Percentiles rank a stretch among this genome's conserved stretches.
Evolutionary conservation across 2,797 vertebrate genomes (phyloP).

Genomic region (Cryptoblepharus egeriae): DNA sequence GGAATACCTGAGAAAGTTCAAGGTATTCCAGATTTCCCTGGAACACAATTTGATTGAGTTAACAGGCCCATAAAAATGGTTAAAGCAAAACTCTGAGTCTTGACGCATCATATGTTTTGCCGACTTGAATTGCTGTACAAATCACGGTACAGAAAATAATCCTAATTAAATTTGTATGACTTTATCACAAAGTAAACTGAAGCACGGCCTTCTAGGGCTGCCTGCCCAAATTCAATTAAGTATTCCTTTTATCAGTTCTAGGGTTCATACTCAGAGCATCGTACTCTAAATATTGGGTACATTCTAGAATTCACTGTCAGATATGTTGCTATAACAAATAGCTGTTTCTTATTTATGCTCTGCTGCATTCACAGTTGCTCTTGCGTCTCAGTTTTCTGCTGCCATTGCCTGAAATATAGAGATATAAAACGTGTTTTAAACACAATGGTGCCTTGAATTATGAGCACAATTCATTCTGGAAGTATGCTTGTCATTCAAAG

Average conservation of each 20-base stretch:
- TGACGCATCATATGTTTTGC: neutral
- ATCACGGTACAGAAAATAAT: neutral
- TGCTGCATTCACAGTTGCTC: constrained; percentile 18
- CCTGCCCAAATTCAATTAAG: neutral
- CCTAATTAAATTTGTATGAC: constrained; percentile 14
- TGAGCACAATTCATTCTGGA: no score
- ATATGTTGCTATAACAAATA: constrained; percentile 12
- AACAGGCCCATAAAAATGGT: neutral
- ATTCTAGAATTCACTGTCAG: neutral
- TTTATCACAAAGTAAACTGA: neutral
- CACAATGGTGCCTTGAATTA: no score
- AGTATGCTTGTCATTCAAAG: no score
- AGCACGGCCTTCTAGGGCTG: neutral
- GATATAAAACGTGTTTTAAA: no score
- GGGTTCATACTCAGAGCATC: neutral
- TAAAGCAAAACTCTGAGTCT: neutral
- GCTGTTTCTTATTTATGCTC: constrained; percentile 2
- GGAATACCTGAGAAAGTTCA: neutral
- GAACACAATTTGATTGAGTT: neutral
- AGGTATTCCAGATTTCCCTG: neutral
- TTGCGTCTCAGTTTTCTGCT: neutral
- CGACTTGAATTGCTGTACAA: neutral
- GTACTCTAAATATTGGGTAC: neutral
- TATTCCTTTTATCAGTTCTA: neutral
- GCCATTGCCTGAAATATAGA: neutral